Base-by-base conservation (phyloP, 1,140 invertebrate genomes). In the Neoseiulus cucumeris region DNA sequence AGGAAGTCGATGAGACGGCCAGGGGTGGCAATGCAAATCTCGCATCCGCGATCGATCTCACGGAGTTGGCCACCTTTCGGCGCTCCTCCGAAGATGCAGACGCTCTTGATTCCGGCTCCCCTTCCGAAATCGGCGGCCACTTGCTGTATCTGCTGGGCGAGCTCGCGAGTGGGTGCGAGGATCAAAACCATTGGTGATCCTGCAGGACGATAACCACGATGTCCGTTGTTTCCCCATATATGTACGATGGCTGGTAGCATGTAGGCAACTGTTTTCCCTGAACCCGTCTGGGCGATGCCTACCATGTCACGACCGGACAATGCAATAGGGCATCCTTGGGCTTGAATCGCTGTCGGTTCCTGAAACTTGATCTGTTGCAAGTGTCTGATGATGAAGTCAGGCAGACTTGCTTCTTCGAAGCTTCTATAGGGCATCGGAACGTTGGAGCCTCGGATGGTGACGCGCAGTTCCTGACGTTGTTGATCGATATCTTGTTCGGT, bases 251-350 rank as follows among this genome's bases (percentile, higher is more conserved):
- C 51, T 14, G 51, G 51, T 9, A 59, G 42, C 71, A 71, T 71
- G 73, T 79, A 78, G 44, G 84, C 86, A 5, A 90, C 76, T 6
- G 88, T 91, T 76, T 92, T 91, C 59, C 89, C 89, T 47, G 87
- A 90, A 29, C 89, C 89, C 65, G 90, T 92, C 76, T 93, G 89
- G 25, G 93, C 91, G 73, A 95, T 92, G 20, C 90, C 91, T 66
- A 91, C 87, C 73, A 93, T 80, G 74, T 96, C 90, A 66, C 83
- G 79, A n/a, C 91, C 91, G 74, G 84, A 85, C 77, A 95, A 83
- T 64, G 89, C 89, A 72, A 92, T 88, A 1, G 91, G 89, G 89
- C 89, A 93, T 1, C 86, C 85, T 74, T 89, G 86, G 22, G 86
- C 82, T 76, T 91, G 87, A 75, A 91, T 93, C n/a, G 70, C 29